A percentile compares a stretch with the other conserved stretches of the same genome.
Evolutionary conservation across 2,797 vertebrate species (phyloP).

Genomic region (Leptoclinus maculatus): DNA sequence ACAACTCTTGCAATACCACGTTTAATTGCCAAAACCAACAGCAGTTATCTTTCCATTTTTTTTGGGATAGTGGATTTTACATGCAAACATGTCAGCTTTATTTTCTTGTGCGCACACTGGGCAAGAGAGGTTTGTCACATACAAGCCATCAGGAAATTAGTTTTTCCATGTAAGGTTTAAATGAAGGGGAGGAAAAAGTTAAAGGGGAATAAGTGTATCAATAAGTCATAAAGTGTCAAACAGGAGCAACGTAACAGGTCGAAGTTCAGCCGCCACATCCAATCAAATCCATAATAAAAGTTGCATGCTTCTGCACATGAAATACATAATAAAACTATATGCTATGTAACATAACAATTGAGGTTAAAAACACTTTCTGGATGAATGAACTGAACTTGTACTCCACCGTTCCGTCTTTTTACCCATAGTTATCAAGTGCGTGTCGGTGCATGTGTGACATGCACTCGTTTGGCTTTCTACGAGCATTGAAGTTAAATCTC

Average conservation of each 20-base stretch:
- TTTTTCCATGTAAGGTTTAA: conserved; percentile 6
- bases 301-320: neutral
- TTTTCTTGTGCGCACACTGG: conserved; percentile 17
- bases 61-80: neutral
- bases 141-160: neutral
- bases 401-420: neutral
- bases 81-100: conserved; percentile 19
- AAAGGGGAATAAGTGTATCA: neutral
- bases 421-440: neutral
- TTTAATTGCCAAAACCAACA: conserved; percentile 40
- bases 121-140: conserved; percentile 8
- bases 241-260: conserved; percentile 24
- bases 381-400: neutral
- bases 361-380: conserved; percentile 1
- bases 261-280: conserved; percentile 1
- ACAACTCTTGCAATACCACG: neutral
- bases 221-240: neutral
- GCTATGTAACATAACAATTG: conserved; percentile 14
- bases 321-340: conserved; percentile 17
- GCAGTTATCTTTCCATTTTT: neutral
- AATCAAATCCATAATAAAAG: conserved; percentile 20
- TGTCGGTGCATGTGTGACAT: neutral
- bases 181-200: conserved; percentile 29
- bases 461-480: neutral
- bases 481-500: neutral